Evolutionary conservation across 2,797 vertebrate species (phyloP), one percentile per base, ranked within the genome.

Genomic region (Falco columbarius): DNA sequence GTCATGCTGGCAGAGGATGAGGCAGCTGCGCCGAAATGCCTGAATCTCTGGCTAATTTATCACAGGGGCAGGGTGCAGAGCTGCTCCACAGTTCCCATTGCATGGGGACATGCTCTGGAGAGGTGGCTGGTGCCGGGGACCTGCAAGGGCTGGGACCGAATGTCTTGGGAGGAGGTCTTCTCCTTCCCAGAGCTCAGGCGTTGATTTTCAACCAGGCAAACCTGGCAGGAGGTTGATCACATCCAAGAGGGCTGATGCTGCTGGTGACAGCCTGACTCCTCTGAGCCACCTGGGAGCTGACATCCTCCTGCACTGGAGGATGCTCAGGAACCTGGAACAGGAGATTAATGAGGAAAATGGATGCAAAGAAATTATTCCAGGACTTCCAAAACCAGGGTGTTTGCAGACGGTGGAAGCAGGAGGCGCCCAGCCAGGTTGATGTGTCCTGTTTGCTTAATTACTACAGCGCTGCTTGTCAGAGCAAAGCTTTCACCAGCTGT

Each of bases 31-130:
- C 44, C 1, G 22, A 93, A 95, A 93, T 92, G 91, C 90, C 93
- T 58, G 71, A 61, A 68, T 96, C 86, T 74, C 76, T 68, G 66
- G 95, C 73, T 96, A 90, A 97, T 97, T 97, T 82, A 80, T 97
- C 89, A 91, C 71, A 34, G 79, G 36, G 87, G 65, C 61, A 54
- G 62, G 85, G 38, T 85, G 89, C 63, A 21, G 80, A 71, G 40
- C 80, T 4, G 34, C 82, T 90, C 85, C 0, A 6, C 68, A 63
- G 75, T 68, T 94, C 83, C 86, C 82, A 56, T 83, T 0, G 9
- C 18, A 5, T 29, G 63, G 87, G 67, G 46, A 93, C 83, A 80
- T 3, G 27, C 79, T 88, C 80, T 0, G 0, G 65, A 87, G 86
- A 86, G 63, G 63, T 3, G 2, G 30, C 65, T 2, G 3, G 49